Conservation (phyloP, 2,113 vertebrate genomes). For the Rostratula benghalensis region DNA sequence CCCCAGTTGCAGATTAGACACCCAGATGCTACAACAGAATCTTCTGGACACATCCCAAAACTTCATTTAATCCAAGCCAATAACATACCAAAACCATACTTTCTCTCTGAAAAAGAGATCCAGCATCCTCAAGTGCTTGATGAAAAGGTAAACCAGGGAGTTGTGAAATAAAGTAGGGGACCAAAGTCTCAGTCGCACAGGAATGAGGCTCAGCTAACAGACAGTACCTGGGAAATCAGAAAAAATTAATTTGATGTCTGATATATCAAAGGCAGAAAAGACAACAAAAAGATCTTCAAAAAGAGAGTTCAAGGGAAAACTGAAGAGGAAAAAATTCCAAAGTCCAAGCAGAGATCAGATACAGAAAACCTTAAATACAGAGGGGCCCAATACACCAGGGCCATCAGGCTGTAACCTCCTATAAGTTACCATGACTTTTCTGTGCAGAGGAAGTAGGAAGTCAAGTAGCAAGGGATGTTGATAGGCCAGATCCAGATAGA, state of each 20-base stretch:
- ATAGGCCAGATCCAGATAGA: not conserved
- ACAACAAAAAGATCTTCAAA: not conserved
- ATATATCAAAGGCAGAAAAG: not conserved
- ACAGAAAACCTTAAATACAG: not conserved
- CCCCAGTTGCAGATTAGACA: not conserved
- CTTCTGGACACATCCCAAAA: not conserved
- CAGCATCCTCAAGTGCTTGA: not conserved
- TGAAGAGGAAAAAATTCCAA: not conserved
- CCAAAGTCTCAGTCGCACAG: not conserved
- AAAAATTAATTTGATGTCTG: not conserved
- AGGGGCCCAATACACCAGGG: not conserved
- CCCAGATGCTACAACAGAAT: not conserved
- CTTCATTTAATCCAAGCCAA: not conserved
- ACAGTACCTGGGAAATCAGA: not conserved
- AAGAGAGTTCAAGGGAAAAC: not conserved
- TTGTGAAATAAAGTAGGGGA: not conserved
- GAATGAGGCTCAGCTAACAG: not conserved
- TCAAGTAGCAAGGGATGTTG: not conserved
- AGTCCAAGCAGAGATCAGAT: not conserved
- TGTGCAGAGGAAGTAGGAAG: not conserved
- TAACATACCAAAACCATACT: not conserved
- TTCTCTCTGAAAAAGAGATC: not conserved
- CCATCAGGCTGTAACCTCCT: not conserved
- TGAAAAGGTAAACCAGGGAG: not conserved
- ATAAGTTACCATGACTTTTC: not conserved